Base-by-base conservation (phyloP, 1,140 invertebrate genomes). In the Pteromalus puparum region DNA sequence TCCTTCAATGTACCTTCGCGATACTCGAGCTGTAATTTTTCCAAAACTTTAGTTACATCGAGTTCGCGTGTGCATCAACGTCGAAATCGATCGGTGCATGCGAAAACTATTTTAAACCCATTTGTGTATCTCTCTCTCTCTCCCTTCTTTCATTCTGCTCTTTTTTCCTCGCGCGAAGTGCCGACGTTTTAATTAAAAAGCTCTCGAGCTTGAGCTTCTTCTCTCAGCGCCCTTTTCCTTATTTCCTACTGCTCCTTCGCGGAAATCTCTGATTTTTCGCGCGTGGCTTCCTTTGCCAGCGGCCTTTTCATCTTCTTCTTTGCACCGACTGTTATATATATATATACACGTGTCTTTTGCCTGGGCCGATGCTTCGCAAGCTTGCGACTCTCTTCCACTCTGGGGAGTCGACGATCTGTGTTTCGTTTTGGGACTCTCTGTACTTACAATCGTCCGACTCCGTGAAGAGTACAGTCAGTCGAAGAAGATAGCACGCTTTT, bases 161-260 rank as follows among this genome's bases (percentile, higher is more conserved):
- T 70, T 70, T 28, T 70, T 30, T 70, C 9, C 28, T 1, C 28
- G 0, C 53, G 67, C 24, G 26, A 26, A 70, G 67, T 70, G 28
- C 26, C 67, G 67, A 70, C 67, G 26, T 70, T 70, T 70, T 70
- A 70, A 70, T 70, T 70, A 70, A 28, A 70, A 70, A 70, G 53
- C 67, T 70, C 67, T 12, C 12, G 10, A 26, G 42, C 24, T n/a
- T 1, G 5, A 53, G 24, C 75, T 15, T 15, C n/a, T 76, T 46
- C n/a, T 75, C 18, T 46, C 38, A 24, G n/a, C 3, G 18, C 48
- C 46, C n/a, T 26, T 53, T 28, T 76, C 46, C 26, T 28, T 76
- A 13, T 61, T 46, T 76, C 75, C 38, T 26, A 28, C 24, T 76
- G 9, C 18, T 30, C 30, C 10, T 15, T 13, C 26, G 24, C 15